Evolutionary conservation across 2,113 vertebrate genomes (phyloP).

Genomic region (Alexandromys fortis): DNA sequence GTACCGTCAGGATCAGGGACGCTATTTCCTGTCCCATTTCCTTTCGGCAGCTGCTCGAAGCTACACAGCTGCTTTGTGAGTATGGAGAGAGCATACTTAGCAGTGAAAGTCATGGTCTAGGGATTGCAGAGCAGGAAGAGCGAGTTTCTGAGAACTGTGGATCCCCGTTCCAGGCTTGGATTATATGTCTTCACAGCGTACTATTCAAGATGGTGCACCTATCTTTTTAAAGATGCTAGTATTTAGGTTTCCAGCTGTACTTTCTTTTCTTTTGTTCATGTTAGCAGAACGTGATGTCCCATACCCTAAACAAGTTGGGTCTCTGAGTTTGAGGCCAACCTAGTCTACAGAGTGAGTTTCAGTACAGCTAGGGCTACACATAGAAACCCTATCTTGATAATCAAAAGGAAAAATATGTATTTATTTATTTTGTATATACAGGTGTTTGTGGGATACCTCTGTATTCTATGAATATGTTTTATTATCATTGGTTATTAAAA

Average conservation of each 20-base stretch:
- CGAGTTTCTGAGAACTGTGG: background rate
- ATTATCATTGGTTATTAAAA: too few relatives aligned
- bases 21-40: background rate
- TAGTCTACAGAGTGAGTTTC: background rate
- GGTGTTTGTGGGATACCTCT: background rate
- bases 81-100: background rate
- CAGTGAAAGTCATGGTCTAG: background rate
- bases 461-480: too few relatives aligned
- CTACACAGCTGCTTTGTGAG: background rate
- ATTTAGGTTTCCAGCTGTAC: background rate
- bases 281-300: background rate
- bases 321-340: background rate
- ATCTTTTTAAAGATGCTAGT: slow-evolving; percentile 6
- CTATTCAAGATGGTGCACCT: background rate
- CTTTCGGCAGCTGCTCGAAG: background rate
- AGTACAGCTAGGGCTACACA: background rate
- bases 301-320: background rate
- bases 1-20: background rate
- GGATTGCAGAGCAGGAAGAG: background rate
- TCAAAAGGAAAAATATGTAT: background rate
- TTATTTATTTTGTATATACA: too few relatives aligned
- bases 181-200: background rate
- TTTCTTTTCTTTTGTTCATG: background rate
- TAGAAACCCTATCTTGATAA: background rate
- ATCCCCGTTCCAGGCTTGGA: background rate